Evolutionary conservation across 1,140 invertebrate genomes (phyloP).

Genomic region (Copidosoma floridanum): DNA sequence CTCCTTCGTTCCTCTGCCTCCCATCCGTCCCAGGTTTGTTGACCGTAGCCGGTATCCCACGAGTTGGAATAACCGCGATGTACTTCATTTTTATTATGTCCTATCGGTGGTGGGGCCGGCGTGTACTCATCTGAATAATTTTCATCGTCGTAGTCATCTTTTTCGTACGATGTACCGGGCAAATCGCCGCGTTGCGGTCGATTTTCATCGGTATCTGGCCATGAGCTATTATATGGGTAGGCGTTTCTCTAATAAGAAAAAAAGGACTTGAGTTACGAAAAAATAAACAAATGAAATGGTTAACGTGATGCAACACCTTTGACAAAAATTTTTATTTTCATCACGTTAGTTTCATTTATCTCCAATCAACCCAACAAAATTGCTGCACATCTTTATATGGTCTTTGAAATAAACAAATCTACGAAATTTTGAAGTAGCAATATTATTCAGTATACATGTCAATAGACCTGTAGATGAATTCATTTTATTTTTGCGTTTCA

Average conservation of each 20-base stretch:
- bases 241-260: slow-evolving; percentile 8
- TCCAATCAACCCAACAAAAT: no score
- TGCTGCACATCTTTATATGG: no score
- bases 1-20: neutral
- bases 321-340: no score
- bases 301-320: neutral
- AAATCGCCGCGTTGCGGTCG: slow-evolving; percentile 23
- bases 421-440: no score
- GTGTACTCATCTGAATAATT: neutral
- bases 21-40: no score
- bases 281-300: neutral
- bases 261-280: neutral
- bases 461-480: no score
- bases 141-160: slow-evolving; percentile 14
- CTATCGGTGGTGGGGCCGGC: neutral
- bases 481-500: no score
- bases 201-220: slow-evolving; percentile 2
- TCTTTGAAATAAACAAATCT: no score
- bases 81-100: slow-evolving; percentile 1
- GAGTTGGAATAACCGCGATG: neutral
- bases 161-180: slow-evolving; percentile 8
- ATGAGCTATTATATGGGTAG: slow-evolving; percentile 2
- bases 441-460: no score
- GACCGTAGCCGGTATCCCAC: neutral
- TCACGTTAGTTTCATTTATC: no score